A percentile compares a stretch with the other conserved stretches of the same genome.
These are phyloP conservation scores for Drosophila recens DNA, from an alignment of 2,888 invertebrate species.

Conservation along the genomic window DNA sequence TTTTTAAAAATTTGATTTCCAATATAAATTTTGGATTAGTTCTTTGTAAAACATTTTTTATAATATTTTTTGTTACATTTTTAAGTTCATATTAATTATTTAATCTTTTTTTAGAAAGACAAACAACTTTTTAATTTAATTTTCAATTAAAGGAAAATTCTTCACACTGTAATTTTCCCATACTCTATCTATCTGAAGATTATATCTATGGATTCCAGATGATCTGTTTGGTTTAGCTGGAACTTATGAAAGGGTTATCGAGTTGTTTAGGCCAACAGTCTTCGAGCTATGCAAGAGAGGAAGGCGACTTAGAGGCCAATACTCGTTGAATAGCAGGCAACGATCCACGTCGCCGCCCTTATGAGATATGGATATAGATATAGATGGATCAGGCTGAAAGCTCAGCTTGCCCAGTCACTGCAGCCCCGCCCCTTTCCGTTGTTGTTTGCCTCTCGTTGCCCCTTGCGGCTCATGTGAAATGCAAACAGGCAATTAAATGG, in stretches of 20 bases:
- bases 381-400: conserved; percentile 22
- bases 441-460: background rate
- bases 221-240: conserved; percentile 2
- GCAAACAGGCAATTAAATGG: conserved; percentile 81
- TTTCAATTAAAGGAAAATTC: background rate
- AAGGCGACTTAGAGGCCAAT: conserved; percentile 1
- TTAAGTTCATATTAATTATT: too few relatives aligned
- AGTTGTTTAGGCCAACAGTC: background rate
- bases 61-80: too few relatives aligned
- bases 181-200: background rate
- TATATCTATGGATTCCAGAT: background rate
- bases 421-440: conserved; percentile 33
- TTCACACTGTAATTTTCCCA: background rate
- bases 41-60: background rate
- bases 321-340: background rate
- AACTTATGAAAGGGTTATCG: conserved; percentile 5
- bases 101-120: too few relatives aligned
- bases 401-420: conserved; percentile 22
- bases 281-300: background rate
- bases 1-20: background rate
- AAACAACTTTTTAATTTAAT: background rate
- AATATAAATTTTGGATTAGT: background rate
- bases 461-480: conserved; percentile 72
- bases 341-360: conserved; percentile 25
- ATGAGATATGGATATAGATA: conserved; percentile 33